phyloP scores from a whole-genome alignment of 2,797 vertebrate species.

The Propithecus perrieri region DNA sequence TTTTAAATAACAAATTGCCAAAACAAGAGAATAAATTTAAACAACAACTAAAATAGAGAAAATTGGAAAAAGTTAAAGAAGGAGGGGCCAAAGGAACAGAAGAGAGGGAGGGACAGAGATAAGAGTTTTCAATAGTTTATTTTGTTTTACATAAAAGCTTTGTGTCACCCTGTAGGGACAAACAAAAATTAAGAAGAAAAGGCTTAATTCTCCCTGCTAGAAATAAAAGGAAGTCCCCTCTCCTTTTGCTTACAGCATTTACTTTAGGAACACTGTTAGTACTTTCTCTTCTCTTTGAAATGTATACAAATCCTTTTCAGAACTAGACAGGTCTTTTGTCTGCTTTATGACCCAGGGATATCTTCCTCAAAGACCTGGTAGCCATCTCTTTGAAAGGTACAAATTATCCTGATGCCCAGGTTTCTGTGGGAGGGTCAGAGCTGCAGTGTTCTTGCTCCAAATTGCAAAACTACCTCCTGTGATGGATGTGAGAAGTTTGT shows the following conservation, averaged over 20 bases:
- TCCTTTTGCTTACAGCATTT: neutral
- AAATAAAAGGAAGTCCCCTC: neutral
- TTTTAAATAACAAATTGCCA: neutral
- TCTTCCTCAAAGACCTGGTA: neutral
- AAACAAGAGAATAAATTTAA: neutral
- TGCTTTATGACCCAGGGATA: neutral
- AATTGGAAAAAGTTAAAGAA: neutral
- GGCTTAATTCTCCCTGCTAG: neutral
- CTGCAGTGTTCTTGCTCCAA: neutral
- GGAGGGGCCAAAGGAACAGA: too few relatives aligned
- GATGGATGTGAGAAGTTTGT: neutral
- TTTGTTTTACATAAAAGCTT: neutral
- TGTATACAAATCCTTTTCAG: constrained; percentile 4
- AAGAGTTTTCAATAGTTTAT: neutral
- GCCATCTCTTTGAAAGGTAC: constrained; percentile 15
- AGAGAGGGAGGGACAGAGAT: neutral
- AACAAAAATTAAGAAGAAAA: neutral
- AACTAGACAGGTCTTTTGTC: neutral
- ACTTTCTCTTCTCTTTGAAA: neutral
- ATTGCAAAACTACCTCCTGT: neutral
- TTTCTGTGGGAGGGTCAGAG: neutral
- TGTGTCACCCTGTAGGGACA: neutral
- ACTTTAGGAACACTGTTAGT: neutral
- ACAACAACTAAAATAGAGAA: neutral
- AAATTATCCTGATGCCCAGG: neutral